Evolutionary conservation across 2,888 invertebrate genomes (phyloP), one percentile per base, ranked within the genome.

Genomic region (Orchesellides sinensis): DNA sequence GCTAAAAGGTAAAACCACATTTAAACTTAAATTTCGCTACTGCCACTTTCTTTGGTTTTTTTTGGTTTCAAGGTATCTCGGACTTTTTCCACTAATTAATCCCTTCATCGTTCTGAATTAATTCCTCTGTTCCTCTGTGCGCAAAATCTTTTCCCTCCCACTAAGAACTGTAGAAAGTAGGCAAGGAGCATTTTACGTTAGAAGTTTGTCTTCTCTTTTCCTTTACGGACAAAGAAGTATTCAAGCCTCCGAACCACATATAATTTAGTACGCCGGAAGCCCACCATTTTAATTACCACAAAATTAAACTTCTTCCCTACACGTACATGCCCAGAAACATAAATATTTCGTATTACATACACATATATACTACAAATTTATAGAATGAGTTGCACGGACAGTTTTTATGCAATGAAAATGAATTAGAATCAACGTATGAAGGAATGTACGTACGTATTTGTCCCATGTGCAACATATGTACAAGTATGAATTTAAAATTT

Each of bases 71-170:
- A 74, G 73, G 73, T 73, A 73, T 73, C 63, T 63, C 52, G 68
- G 49, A 81, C 68, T 79, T 81, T 80, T 81, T 81, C 73, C 68
- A 73, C 79, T 73, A 81, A 81, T 81, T 81, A 81, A 81, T 81
- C 80, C 80, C 73, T 73, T 73, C 80, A 81, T 68, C 73, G 73
- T 74, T 68, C 54, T 73, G 73, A 81, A 81, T 81, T 81, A 81
- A 81, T 81, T 81, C 73, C 32, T 49, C 72, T 72, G 54, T 65
- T 70, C 52, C 61, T 63, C 63, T 54, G 23, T 49, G 78, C 70
- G 70, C 59, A 70, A 79, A 75, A 52, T 69, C 61, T 52, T 63
- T 70, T 69, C 54, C 27, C 52, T 32, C 19, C 12, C 32, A 27
- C 2, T 2, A 69, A 69, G 12, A 63, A 49, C 49, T 35, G 12